These are phyloP conservation scores for Pomacea canaliculata DNA, from an alignment of 2,888 invertebrate genomes.

Conservation along the genomic window DNA sequence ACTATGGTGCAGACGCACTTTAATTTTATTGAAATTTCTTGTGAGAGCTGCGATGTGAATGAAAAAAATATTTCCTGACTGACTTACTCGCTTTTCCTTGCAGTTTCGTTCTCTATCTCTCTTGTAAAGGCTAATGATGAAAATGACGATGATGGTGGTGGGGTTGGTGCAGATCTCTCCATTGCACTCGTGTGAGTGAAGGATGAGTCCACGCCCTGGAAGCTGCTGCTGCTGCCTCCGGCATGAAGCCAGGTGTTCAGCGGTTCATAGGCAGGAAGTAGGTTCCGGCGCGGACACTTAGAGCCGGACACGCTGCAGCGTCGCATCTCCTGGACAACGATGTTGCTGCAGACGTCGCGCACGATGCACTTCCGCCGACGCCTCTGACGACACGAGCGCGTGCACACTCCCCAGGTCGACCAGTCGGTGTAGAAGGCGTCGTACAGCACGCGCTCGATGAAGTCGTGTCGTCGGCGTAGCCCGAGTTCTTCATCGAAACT, in stretches of 20 bases:
- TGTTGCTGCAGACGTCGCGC: conserved; percentile 81
- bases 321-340: conserved; percentile 78
- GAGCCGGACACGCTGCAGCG: conserved; percentile 87
- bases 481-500: conserved; percentile 28
- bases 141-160: no score
- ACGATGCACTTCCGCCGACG: conserved; percentile 82
- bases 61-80: no score
- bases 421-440: conserved; percentile 73
- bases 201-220: neutral
- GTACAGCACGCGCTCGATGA: conserved; percentile 59
- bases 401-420: conserved; percentile 87
- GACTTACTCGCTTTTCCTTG: no score
- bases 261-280: neutral
- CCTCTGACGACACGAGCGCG: conserved; percentile 82
- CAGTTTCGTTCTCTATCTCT: no score
- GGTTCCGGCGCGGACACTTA: conserved; percentile 77
- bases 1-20: no score
- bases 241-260: neutral
- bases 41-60: no score
- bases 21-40: no score
- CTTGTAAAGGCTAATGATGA: no score
- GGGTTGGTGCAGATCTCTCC: no score
- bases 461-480: conserved; percentile 46
- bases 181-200: no score
- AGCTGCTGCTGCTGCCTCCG: neutral